Base-by-base conservation (phyloP, 2,113 vertebrate genomes). In the Mirounga angustirostris region DNA sequence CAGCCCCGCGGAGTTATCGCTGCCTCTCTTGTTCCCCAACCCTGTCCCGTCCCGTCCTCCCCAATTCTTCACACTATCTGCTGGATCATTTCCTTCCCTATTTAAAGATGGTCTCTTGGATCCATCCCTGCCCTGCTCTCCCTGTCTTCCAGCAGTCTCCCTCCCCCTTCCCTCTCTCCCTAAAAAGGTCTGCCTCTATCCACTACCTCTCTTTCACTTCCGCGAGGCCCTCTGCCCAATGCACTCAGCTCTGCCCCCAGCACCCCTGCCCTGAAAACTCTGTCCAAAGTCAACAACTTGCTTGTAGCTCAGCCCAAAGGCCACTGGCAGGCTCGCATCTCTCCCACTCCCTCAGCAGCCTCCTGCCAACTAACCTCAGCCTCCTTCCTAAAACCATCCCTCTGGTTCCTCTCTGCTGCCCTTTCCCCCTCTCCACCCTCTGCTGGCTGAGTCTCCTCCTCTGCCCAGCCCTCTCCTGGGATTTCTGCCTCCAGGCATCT, bases 231-330 rank as follows among this genome's bases (percentile, higher is more conserved):
- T 58, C 50, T 24, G 43, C 69, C 73, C 69, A 0, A 18, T 0
- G 5, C 58, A 4, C 43, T 81, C 56, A 10, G 7, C 90, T 56
- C 43, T 78, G 46, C 22, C 69, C 76, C 50, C 22, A 11, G n/a
- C 15, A 30, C 26, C 61, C 56, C 15, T 36, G 65, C 30, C 33
- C 84, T 3, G 18, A 43, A 88, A 93, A 84, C n/a, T 73, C 61
- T 73, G 81, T 92, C 94, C 96, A 89, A 87, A 76, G 73, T 61
- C 36, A 81, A 56, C 54, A 4, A 26, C 22, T 11, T 59, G 73
- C 79, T 71, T 21, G 50, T 19, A 74, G 74, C 19, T 43, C 58
- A 85, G 14, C 56, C 67, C 56, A n/a, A 50, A 83, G 26, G 59
- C 15, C 40, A 21, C 56, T 22, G 24, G 2, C 11, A 10, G 10